Evolutionary conservation across 1,140 invertebrate genomes (phyloP), one percentile per base, ranked within the genome.

Genomic region (Mamestra configurata): DNA sequence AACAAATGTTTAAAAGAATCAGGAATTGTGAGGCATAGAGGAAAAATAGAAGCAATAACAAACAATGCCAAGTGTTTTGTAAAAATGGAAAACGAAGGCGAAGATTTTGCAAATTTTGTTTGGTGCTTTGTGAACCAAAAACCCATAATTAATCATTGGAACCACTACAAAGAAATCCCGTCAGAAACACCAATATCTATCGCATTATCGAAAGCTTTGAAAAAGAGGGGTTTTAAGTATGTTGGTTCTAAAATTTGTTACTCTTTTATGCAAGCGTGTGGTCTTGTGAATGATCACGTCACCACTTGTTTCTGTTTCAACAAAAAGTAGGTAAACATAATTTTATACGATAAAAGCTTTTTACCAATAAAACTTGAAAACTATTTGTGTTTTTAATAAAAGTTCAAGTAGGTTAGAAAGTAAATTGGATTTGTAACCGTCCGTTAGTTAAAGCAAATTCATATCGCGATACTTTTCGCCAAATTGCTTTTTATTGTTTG

Each of bases 251-350:
- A 84, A 20, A 93, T 88, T 82, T 93, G 92, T 71, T 95, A 95
- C 88, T 90, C 93, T 57, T 93, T 94, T 81, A 94, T 95, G 93
- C 92, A 95, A 84, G 92, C 92, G 49, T 90, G 90, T 87, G 93
- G 93, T 11, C 84, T 95, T 84, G 89, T 95, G 0, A 89, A 93
- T 90, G 92, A 95, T 80, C 93, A 95, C 83, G 77, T 90, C 20
- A 68, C 61, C 57, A 82, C 37, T 64, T 93, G 91, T 84, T 20
- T 79, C 37, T 73, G 75, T 46, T 68, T 24, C 13, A 46, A 68
- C 24, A 70, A 15, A 49, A 31, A 22, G 0, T 31, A 31, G 5
- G 5, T 31, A 5, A n/a, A n/a, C n/a, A n/a, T n/a, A n/a, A n/a
- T n/a, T n/a, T n/a, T n/a, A n/a, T n/a, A n/a, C n/a, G n/a, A n/a